Conservation (phyloP, 2,113 vertebrate genomes). For the Otis tarda region DNA sequence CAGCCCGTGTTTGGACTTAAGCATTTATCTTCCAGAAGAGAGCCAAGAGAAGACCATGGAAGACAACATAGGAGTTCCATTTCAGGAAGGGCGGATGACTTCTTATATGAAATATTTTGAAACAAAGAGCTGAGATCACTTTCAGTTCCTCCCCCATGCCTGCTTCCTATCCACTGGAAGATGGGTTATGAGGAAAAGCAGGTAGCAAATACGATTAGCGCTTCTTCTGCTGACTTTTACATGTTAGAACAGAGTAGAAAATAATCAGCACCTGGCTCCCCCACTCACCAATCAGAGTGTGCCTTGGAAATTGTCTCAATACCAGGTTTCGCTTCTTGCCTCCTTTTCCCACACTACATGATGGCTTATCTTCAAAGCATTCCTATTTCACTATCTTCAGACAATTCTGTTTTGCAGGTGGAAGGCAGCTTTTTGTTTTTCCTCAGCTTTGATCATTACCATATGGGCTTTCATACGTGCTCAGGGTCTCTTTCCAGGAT, state of each 20-base stretch:
- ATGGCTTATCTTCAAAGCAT: conserved; percentile 71
- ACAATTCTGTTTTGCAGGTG: conserved; percentile 62
- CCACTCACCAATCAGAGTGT: conserved; percentile 31
- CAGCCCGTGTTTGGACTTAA: background rate
- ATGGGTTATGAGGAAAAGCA: background rate
- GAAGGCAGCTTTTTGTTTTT: conserved; percentile 56
- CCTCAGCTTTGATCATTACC: conserved; percentile 46
- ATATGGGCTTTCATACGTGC: conserved; percentile 30
- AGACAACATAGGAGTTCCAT: background rate
- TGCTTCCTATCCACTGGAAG: background rate
- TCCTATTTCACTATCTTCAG: conserved; percentile 62
- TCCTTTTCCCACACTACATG: conserved; percentile 54
- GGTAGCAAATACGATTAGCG: background rate
- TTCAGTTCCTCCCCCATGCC: background rate
- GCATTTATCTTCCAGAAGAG: background rate
- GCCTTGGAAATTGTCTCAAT: conserved; percentile 45
- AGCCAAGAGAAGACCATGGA: background rate
- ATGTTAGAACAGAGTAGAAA: conserved; percentile 44
- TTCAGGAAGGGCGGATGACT: background rate
- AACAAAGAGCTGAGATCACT: background rate
- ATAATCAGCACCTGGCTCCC: conserved; percentile 53
- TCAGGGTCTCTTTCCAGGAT: conserved; percentile 7
- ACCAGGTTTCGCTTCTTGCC: conserved; percentile 43
- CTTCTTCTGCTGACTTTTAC: conserved; percentile 17
- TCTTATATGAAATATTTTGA: background rate